Evolutionary conservation across 2,888 invertebrate species (phyloP), one percentile per base, ranked within the genome.

Genomic region (Mesorhabditis sp.): DNA sequence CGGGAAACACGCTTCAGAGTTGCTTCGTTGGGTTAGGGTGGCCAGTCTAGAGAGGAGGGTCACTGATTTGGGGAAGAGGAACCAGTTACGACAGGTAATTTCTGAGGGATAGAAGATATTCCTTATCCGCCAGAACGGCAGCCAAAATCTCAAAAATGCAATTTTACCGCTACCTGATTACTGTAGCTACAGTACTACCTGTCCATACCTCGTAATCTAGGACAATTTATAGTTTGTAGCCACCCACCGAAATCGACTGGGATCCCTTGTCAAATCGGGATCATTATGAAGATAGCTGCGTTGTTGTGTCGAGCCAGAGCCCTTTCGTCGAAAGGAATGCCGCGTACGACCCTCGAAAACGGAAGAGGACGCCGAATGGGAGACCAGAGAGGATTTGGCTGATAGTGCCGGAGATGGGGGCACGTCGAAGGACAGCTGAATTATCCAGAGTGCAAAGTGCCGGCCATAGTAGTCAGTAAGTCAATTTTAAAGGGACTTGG

Each of bases 1-100:
- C 74, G 6, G 76, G 75, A 66, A 78, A 78, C 75, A 76, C 74
- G 74, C 73, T 67, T 78, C 78, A 7, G 74, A 74, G 65, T 78
- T 78, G 6, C 74, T 74, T 5, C 78, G 67, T 63, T 78, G 78
- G 62, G 76, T 72, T 58, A 78, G 62, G 4, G 69, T 75, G 41
- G 76, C 71, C 4, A 75, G 70, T 43, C 74, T 58, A 70, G 72
- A 50, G 58, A n/a, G 28, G 28, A 28, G 28, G 28, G 28, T 28
- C 28, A 28, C 28, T 28, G 28, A 28, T 28, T 28, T 28, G 28
- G 28, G 28, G 28, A 28, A 28, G 28, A 28, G 28, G 28, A 28
- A 28, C 28, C 28, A 28, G 28, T 2, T 28, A 28, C 1, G 28
- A 28, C 28, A 28, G 28, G 28, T 28, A 28, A 1, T 28, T 28